Evolutionary conservation across 2,888 invertebrate genomes (phyloP).

Genomic region (Apamea epomidion): DNA sequence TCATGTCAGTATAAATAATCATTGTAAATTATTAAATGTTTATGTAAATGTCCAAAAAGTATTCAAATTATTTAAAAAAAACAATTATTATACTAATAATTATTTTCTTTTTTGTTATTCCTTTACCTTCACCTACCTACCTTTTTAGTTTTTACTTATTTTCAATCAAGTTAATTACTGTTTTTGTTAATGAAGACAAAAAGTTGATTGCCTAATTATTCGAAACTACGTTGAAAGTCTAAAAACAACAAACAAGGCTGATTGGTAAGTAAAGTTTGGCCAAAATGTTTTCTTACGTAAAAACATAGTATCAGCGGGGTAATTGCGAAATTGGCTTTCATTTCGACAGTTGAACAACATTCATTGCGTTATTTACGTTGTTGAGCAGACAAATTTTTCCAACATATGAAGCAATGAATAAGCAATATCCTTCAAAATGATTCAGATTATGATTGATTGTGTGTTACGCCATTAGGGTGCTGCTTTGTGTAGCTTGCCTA

Average conservation of each 20-base stretch:
- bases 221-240: not conserved
- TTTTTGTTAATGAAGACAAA: conserved; percentile 11
- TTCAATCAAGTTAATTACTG: not conserved
- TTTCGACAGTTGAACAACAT: not conserved
- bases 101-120: conserved; percentile 87
- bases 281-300: not conserved
- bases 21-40: conserved; percentile 91
- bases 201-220: conserved; percentile 5
- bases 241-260: not conserved
- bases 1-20: conserved; percentile 90
- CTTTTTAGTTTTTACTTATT: conserved; percentile 46
- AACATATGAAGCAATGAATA: not conserved
- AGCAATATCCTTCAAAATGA: not conserved
- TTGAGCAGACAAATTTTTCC: not conserved
- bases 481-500: not conserved
- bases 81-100: conserved; percentile 88
- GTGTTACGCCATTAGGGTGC: not conserved
- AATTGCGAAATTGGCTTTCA: not conserved
- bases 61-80: conserved; percentile 91
- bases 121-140: conserved; percentile 70
- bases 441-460: not conserved
- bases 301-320: not conserved
- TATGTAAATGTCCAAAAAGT: conserved; percentile 91
- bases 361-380: not conserved
- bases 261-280: not conserved